These are phyloP conservation scores for Myiagra hebetior DNA, from an alignment of 2,113 vertebrate genomes.

Conservation along the genomic window DNA sequence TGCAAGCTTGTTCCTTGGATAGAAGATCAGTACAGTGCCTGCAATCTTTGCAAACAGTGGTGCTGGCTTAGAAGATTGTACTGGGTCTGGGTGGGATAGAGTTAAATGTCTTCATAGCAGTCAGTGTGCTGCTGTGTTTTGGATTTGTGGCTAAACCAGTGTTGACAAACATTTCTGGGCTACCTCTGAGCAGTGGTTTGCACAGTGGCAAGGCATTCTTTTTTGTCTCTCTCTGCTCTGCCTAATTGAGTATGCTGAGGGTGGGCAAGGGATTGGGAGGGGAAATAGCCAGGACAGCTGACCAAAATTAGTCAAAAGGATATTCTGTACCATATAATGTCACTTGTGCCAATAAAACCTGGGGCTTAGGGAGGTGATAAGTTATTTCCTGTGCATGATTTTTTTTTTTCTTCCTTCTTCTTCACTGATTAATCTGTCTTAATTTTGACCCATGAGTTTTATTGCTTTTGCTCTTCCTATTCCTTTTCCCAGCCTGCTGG, in stretches of 20 bases:
- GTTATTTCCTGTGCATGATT: background rate
- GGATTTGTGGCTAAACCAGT: background rate
- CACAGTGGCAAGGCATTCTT: background rate
- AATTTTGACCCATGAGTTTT: background rate
- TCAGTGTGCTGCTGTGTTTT: background rate
- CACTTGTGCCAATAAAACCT: background rate
- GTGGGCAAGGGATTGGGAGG: background rate
- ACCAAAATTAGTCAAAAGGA: background rate
- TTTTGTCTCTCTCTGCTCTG: background rate
- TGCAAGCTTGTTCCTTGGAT: background rate
- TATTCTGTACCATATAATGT: background rate
- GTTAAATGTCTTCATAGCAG: background rate
- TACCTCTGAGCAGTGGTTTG: background rate
- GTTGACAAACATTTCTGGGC: background rate
- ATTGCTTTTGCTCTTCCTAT: background rate
- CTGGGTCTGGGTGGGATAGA: background rate
- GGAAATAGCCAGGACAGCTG: background rate
- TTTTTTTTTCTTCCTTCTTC: background rate
- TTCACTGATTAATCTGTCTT: background rate
- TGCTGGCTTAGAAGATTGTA: background rate
- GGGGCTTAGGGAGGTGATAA: background rate
- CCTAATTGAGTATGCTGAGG: background rate
- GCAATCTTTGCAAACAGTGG: background rate
- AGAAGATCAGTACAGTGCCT: background rate
- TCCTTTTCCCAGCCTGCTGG: background rate